Evolutionary conservation across 2,888 invertebrate species (phyloP).

Genomic region (Eristalis intricaria): DNA sequence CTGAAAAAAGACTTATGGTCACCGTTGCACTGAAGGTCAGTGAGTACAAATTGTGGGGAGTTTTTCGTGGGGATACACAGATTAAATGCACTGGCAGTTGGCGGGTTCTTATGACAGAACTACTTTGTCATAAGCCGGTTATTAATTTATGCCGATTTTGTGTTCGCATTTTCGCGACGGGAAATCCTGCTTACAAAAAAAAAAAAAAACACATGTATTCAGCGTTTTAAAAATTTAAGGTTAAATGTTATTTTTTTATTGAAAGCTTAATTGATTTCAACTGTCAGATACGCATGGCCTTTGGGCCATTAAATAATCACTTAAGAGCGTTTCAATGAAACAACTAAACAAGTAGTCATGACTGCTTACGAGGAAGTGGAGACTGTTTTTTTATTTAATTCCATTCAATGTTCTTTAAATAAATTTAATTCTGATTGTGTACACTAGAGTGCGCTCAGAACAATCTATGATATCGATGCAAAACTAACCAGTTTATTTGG

Average conservation of each 20-base stretch:
- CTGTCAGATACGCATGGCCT: not conserved
- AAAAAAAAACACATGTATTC: not conserved
- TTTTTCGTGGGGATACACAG: not conserved
- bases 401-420: too few species aligned
- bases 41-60: not conserved
- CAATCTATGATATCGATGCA: too few species aligned
- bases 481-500: too few species aligned
- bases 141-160: not conserved
- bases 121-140: not conserved
- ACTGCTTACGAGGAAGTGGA: not conserved
- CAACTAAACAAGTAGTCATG: not conserved
- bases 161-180: not conserved
- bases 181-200: too few species aligned
- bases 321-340: not conserved
- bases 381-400: not conserved
- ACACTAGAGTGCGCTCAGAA: too few species aligned
- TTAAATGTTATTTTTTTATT: not conserved
- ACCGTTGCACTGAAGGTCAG: slow-evolving; percentile 12
- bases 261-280: not conserved
- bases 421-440: too few species aligned
- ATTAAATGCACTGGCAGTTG: not conserved
- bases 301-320: not conserved
- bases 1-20: not conserved
- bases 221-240: not conserved
- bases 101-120: slow-evolving; percentile 3